Conservation (phyloP, 2,113 vertebrate species). For the Austrofundulus limnaeus region DNA sequence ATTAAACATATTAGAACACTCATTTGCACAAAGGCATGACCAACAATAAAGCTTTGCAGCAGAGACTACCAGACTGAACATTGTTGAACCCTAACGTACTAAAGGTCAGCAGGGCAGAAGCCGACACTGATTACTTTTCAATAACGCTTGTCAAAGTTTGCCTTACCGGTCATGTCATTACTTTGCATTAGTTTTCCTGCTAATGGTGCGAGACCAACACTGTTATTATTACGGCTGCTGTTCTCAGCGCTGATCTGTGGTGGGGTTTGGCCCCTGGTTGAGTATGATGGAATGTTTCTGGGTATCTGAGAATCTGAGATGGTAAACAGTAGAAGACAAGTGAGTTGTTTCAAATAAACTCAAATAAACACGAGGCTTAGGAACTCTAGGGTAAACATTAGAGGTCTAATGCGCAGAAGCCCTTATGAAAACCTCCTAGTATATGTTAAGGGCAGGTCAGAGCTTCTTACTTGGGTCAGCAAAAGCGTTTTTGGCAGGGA, state of each 20-base stretch:
- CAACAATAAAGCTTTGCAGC: background rate
- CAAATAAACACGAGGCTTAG: slow-evolving; percentile 33
- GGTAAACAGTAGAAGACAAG: slow-evolving; percentile 10
- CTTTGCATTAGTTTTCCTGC: slow-evolving; percentile 25
- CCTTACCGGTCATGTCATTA: slow-evolving; percentile 8
- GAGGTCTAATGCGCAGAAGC: slow-evolving; percentile 14
- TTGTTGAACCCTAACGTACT: background rate
- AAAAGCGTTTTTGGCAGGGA: slow-evolving; percentile 23
- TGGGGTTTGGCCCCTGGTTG: slow-evolving; percentile 22
- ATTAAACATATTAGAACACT: background rate
- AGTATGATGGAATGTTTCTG: background rate
- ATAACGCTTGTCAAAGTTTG: slow-evolving; percentile 14
- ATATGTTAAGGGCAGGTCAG: slow-evolving; percentile 24
- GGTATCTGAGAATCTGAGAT: background rate
- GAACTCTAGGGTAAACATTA: slow-evolving; percentile 23
- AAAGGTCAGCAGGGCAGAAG: slow-evolving; percentile 19
- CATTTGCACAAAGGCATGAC: slow-evolving; percentile 23
- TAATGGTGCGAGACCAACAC: slow-evolving; percentile 23
- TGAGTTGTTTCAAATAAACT: slow-evolving; percentile 1
- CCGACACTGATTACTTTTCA: slow-evolving; percentile 13
- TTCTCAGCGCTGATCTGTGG: slow-evolving; percentile 6
- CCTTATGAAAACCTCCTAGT: slow-evolving; percentile 46
- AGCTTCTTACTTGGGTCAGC: slow-evolving; percentile 43
- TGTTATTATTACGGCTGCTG: slow-evolving; percentile 16
- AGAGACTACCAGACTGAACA: slow-evolving; percentile 8